Percentiles rank a stretch among this genome's conserved stretches.
phyloP scores from a whole-genome alignment of 2,888 invertebrate genomes.

The Oligia latruncula region DNA sequence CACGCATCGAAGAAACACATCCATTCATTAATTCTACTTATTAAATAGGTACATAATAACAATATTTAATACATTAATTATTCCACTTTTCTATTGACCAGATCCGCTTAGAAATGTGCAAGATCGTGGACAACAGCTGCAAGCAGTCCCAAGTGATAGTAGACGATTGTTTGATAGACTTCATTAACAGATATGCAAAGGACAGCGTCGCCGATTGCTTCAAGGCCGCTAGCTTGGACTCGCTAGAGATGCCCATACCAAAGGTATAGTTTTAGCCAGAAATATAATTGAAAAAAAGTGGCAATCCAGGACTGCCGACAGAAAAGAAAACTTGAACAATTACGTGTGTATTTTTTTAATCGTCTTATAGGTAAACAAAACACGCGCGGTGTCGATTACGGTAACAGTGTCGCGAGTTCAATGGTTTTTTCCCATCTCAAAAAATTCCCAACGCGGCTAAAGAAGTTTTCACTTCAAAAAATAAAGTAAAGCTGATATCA shows the following conservation, averaged over 20 bases:
- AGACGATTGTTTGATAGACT: constrained; percentile 23
- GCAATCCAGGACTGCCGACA: too few species aligned
- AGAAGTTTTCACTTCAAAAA: too few species aligned
- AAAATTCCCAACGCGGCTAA: too few species aligned
- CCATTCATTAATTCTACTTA: too few species aligned
- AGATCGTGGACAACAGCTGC: constrained; percentile 29
- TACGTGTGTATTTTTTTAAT: too few species aligned
- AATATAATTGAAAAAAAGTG: neutral
- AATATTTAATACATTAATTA: neutral
- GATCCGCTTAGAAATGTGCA: constrained; percentile 36
- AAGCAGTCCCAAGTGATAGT: constrained; percentile 4
- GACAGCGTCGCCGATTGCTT: constrained; percentile 9
- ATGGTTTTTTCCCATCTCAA: too few species aligned
- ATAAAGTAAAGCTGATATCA: neutral
- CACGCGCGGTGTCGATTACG: too few species aligned
- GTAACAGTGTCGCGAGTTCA: too few species aligned
- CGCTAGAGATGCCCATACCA: constrained; percentile 9
- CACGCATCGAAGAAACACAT: too few species aligned
- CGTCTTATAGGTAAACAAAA: too few species aligned
- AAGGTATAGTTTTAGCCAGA: constrained; percentile 10
- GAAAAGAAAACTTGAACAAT: too few species aligned
- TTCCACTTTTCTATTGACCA: neutral
- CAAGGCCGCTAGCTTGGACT: constrained; percentile 12
- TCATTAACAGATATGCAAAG: constrained; percentile 20
- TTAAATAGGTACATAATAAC: too few species aligned